Percentiles rank a stretch among this genome's conserved stretches.
Evolutionary conservation across 53 echinoderm and acorn worm genomes (phyloP).

Genomic region (Temnopleurus reevesii): DNA sequence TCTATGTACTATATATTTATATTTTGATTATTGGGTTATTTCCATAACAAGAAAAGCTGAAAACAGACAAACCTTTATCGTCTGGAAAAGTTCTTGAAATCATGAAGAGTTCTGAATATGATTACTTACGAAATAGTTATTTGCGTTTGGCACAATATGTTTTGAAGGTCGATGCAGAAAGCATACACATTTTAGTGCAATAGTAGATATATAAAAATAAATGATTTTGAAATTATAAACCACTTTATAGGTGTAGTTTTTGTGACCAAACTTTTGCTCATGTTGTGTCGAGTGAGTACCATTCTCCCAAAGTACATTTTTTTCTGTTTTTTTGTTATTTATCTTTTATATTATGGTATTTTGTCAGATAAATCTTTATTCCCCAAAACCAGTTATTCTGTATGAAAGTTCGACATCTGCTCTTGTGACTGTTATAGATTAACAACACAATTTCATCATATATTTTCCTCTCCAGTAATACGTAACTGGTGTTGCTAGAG

Average conservation of each 20-base stretch:
- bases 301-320: not conserved
- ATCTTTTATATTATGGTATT: too few species aligned
- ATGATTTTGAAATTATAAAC: not conserved
- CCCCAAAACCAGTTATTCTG: too few species aligned
- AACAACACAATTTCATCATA: too few species aligned
- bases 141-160: not conserved
- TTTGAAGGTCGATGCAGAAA: not conserved
- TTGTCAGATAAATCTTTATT: too few species aligned
- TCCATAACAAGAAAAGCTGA: not conserved
- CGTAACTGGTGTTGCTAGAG: too few species aligned
- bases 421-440: too few species aligned
- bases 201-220: not conserved
- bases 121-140: not conserved
- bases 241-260: not conserved
- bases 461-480: too few species aligned
- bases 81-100: not conserved
- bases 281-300: not conserved
- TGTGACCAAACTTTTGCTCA: not conserved
- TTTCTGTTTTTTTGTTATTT: not conserved
- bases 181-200: slow-evolving; percentile 9
- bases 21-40: not conserved
- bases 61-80: not conserved
- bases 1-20: not conserved
- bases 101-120: not conserved
- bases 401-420: too few species aligned